A percentile compares a stretch with the other conserved stretches of the same genome.
These are phyloP conservation scores for Poeciliopsis turrubarensis DNA, from an alignment of 2,113 vertebrate species.

Conservation along the genomic window DNA sequence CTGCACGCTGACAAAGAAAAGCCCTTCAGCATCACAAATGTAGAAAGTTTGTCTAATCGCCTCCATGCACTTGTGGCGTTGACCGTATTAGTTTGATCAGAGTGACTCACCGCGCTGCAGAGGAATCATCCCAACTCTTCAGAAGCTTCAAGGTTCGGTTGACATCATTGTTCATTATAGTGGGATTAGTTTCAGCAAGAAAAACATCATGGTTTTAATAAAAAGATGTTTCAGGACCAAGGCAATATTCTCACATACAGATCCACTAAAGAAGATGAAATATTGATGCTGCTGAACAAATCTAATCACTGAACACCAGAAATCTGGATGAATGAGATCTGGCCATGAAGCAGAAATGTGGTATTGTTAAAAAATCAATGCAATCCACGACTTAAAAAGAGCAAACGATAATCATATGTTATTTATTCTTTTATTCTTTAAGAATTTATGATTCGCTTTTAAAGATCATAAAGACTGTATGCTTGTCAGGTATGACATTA, in stretches of 20 bases:
- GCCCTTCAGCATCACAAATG: slow-evolving; percentile 29
- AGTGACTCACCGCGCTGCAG: background rate
- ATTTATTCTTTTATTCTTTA: background rate
- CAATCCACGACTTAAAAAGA: background rate
- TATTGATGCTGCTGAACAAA: background rate
- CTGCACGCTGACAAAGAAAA: slow-evolving; percentile 11
- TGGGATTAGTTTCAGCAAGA: background rate
- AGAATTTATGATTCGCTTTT: background rate
- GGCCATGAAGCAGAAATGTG: background rate
- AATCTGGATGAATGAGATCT: background rate
- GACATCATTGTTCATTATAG: slow-evolving; percentile 24
- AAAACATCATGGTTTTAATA: background rate
- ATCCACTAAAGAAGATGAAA: background rate
- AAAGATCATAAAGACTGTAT: too few relatives aligned
- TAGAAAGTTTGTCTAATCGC: slow-evolving; percentile 34
- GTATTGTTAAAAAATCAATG: background rate
- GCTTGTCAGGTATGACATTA: too few relatives aligned
- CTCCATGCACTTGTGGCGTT: background rate
- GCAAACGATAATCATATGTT: background rate
- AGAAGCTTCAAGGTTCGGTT: slow-evolving; percentile 25
- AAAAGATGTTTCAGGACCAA: slow-evolving; percentile 13
- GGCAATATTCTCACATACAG: background rate
- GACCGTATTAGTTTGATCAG: background rate
- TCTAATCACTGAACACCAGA: background rate
- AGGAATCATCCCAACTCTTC: background rate